A percentile compares a stretch with the other conserved stretches of the same genome.
Conservation (phyloP, 1,140 invertebrate species). For the Aphis craccivora region DNA sequence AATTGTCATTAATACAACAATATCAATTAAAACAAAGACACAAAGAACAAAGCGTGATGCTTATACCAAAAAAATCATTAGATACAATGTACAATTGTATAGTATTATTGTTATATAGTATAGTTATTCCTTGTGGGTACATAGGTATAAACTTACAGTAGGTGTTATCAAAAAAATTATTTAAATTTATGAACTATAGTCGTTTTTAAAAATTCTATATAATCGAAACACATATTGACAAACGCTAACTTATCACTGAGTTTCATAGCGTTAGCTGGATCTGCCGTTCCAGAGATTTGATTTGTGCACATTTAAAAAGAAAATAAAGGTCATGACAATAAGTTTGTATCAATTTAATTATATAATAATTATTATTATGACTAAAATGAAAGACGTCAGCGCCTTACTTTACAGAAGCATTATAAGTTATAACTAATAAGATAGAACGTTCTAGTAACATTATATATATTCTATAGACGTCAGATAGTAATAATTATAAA, state of each 20-base stretch:
- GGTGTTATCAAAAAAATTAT: neutral
- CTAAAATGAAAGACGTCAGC: neutral
- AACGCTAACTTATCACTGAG: neutral
- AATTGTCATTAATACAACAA: neutral
- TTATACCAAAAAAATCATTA: neutral
- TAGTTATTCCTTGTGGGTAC: neutral
- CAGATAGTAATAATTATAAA: neutral
- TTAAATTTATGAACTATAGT: neutral
- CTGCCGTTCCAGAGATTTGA: neutral
- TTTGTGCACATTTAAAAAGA: neutral
- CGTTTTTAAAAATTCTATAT: neutral
- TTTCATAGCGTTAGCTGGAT: neutral
- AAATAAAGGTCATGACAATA: neutral
- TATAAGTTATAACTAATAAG: neutral
- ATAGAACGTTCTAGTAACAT: neutral
- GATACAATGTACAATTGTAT: neutral
- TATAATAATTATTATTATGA: neutral
- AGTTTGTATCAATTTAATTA: neutral
- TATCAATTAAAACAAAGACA: neutral
- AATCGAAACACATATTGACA: neutral
- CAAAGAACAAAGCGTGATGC: neutral
- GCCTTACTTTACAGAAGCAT: neutral
- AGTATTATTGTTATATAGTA: too few species aligned
- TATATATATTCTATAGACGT: neutral
- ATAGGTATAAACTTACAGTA: neutral